Conservation (phyloP, 2,113 vertebrate species). For the Actenoides hombroni region DNA sequence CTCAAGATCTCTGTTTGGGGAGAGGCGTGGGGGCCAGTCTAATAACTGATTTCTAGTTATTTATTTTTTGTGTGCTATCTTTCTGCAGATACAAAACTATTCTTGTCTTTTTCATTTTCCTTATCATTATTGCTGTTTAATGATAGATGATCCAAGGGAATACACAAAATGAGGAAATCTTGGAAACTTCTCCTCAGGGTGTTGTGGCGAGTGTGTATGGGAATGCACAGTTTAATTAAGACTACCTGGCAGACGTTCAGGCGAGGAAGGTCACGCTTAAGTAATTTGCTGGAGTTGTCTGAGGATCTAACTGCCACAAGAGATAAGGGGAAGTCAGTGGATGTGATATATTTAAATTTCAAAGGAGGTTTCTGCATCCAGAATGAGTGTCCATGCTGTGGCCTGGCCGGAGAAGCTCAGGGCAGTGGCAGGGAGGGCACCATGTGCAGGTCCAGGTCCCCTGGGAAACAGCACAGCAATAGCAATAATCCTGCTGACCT, state of each 20-base stretch:
- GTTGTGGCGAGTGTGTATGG: background rate
- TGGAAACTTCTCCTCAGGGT: slow-evolving; percentile 35
- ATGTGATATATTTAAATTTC: background rate
- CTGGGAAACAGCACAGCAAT: background rate
- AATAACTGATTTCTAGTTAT: background rate
- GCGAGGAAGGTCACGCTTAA: slow-evolving; percentile 31
- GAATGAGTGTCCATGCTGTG: background rate
- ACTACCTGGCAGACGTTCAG: slow-evolving; percentile 59
- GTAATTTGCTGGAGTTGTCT: slow-evolving; percentile 46
- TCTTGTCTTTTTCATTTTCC: slow-evolving; percentile 26
- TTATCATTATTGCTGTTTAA: slow-evolving; percentile 43
- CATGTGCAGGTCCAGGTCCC: rapidly evolving
- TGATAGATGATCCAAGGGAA: slow-evolving; percentile 39
- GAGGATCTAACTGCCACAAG: slow-evolving; percentile 35
- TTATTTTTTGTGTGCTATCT: background rate
- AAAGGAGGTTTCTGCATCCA: background rate
- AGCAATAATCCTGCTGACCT: background rate
- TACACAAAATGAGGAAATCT: slow-evolving; percentile 17
- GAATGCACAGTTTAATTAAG: slow-evolving; percentile 57
- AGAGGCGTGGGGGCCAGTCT: rapidly evolving
- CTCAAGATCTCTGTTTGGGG: background rate
- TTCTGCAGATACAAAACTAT: background rate
- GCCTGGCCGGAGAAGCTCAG: background rate
- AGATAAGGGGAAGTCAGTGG: background rate
- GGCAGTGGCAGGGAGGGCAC: background rate